Conservation (phyloP, 2,797 vertebrate genomes). For the Cossypha caffra region DNA sequence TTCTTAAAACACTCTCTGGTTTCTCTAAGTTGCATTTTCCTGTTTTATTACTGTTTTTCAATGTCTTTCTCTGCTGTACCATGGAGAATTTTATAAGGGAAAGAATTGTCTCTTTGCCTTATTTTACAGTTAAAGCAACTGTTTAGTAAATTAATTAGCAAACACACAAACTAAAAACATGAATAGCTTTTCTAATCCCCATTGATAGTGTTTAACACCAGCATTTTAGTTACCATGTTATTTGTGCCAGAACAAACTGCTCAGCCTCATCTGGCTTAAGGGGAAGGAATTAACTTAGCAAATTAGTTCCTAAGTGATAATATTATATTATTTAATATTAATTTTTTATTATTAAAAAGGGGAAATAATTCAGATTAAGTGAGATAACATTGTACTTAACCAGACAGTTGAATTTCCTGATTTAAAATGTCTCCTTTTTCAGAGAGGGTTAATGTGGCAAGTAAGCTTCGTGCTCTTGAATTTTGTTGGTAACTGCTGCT, state of each 20-base stretch:
- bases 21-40: not conserved
- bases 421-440: not conserved
- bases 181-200: not conserved
- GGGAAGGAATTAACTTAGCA: not conserved
- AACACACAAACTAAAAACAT: not conserved
- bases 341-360: not conserved
- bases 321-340: not conserved
- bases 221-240: not conserved
- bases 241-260: not conserved
- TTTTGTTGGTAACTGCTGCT: not conserved
- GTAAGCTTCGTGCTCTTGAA: not conserved
- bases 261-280: not conserved
- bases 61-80: not conserved
- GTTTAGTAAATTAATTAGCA: not conserved
- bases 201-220: not conserved
- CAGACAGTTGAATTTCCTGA: not conserved
- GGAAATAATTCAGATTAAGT: not conserved
- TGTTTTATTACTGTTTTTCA: not conserved
- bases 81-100: not conserved
- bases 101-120: not conserved
- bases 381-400: not conserved
- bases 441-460: not conserved
- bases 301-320: not conserved
- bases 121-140: not conserved
- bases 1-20: not conserved